Base-by-base conservation (phyloP, 2,113 vertebrate genomes). In the Conger conger region DNA sequence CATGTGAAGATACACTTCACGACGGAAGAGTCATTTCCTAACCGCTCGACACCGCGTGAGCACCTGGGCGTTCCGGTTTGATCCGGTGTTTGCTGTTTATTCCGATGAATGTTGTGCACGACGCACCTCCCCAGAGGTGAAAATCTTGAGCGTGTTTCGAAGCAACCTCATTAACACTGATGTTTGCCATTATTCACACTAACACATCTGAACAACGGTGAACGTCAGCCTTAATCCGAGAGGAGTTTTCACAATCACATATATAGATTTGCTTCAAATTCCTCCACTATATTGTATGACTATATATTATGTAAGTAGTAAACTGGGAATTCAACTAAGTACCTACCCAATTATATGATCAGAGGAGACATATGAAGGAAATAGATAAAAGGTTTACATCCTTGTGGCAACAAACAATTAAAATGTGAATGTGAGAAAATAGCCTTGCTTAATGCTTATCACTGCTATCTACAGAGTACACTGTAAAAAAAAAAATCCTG, bases 21-120 rank as follows among this genome's bases (percentile, higher is more conserved):
- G 9, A 37, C 38, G 37, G 38, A 78, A 78, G 68, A 35, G 4
- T 38, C 17, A 23, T 37, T 78, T 78, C 76, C n/a, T 13, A 38
- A 36, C 76, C 37, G 20, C 35, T 37, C 20, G 38, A 38, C 68
- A 11, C 7, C 0, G 68, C 68, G 20, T 17, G 20, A 37, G 35
- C 36, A 78, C 76, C 76, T 73, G 2, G 68, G 68, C 27, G 38
- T 79, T 18, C 40, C 37, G 38, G 13, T 50, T 50, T 80, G 38
- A 80, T 80, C 40, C 23, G 40, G 23, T 80, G 79, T 50, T 80
- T 80, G 30, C 38, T 42, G 33, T 80, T 80, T 80, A 50, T 33
- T 40, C 23, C n/a, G 30, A 57, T 81, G 35, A 36, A 57, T 57
- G 80, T 81, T 81, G 42, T 57, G 50, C 27, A 4, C 18, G 45